Evolutionary conservation across 2,113 vertebrate species (phyloP), one percentile per base, ranked within the genome.

Genomic region (Neopipo cinnamomea): DNA sequence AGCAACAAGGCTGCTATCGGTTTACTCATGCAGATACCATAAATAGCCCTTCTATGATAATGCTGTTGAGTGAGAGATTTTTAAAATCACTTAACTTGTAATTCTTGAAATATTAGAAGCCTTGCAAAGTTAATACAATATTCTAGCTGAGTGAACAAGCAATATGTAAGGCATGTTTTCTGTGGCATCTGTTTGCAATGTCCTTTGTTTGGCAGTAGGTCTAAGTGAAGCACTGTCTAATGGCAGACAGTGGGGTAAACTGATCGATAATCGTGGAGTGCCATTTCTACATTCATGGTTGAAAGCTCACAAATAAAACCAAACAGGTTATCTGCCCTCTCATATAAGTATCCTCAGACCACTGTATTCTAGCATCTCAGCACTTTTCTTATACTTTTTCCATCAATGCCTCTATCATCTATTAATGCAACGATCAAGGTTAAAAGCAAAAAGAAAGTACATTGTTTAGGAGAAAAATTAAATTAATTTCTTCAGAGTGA

Each of bases 11-110:
- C 81, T 92, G 87, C 93, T 97, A 95, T 97, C 93, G 73, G 78
- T 95, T 96, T 96, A 96, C 89, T 96, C 95, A 96, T 82, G 94
- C 94, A 97, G 79, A 85, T 75, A 97, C 93, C 84, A 97, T 95
- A 96, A 97, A 97, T 91, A 97, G 95, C 72, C 88, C 56, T 96
- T 92, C 79, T 72, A 72, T 50, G 83, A 88, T 95, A 89, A 93
- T 44, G 70, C 61, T 85, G 79, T 95, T 66, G 59, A 89, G 77
- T 2, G 0, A 93, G 71, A 89, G 61, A 88, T 95, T 95, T 96
- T 96, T 89, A 73, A 95, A 97, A 95, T 93, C 87, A 94, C 89
- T 96, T 94, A 96, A 93, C 94, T 95, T 81, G 79, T 94, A 97
- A 97, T 93, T 95, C 91, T 77, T 96, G 92, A 96, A 96, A 95